Conservation (phyloP, 2,113 vertebrate species). For the Pica pica region DNA sequence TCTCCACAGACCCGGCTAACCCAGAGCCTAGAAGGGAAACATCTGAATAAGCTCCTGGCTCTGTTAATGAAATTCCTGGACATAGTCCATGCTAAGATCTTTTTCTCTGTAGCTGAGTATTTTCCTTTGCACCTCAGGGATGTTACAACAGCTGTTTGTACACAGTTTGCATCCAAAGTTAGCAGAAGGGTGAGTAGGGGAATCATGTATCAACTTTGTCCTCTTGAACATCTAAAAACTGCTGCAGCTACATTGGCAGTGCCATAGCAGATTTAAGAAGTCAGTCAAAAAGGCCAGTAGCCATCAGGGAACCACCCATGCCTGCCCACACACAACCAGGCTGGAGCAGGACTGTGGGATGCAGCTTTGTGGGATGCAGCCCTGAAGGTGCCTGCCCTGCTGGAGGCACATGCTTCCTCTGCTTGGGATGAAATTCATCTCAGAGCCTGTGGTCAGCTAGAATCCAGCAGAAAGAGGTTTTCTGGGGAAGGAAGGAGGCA, state of each 20-base stretch:
- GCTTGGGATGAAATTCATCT: neutral
- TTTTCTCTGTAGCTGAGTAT: neutral
- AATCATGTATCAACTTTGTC: constrained; percentile 20
- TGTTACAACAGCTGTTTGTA: constrained; percentile 66
- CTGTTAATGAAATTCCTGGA: constrained; percentile 34
- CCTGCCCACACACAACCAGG: neutral
- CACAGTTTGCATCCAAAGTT: constrained; percentile 51
- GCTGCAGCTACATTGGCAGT: constrained; percentile 13
- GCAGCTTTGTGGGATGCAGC: neutral
- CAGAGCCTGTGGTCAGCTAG: neutral
- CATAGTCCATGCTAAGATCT: constrained; percentile 39
- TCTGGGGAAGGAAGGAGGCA: neutral
- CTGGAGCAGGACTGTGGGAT: neutral
- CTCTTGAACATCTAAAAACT: constrained; percentile 31
- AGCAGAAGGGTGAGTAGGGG: neutral
- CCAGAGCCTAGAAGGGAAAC: neutral
- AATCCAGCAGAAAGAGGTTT: neutral
- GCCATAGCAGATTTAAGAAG: neutral
- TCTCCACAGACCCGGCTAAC: neutral
- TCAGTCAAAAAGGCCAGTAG: neutral
- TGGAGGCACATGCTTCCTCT: accelerated
- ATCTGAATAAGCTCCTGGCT: constrained; percentile 25
- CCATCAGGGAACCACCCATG: neutral
- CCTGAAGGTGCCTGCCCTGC: neutral
- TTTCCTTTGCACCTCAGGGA: constrained; percentile 37